Percentiles rank a stretch among this genome's conserved stretches.
Conservation (phyloP, 2,888 invertebrate genomes). For the Myopa testacea region DNA sequence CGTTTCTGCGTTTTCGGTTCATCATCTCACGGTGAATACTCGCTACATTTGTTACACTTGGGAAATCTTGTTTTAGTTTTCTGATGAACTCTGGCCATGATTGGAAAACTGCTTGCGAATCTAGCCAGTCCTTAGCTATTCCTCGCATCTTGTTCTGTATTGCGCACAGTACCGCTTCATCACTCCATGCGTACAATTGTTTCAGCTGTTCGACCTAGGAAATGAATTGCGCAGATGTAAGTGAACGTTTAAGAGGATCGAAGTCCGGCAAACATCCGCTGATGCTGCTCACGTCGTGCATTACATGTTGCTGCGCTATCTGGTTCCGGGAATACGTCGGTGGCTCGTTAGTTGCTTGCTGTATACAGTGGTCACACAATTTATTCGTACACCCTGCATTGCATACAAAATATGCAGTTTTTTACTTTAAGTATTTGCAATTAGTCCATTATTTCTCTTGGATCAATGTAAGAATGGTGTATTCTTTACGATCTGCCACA, state of each 20-base stretch:
- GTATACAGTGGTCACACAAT: too few species aligned
- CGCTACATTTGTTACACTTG: conserved; percentile 38
- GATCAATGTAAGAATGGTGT: too few species aligned
- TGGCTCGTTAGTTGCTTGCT: not conserved
- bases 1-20: conserved; percentile 6
- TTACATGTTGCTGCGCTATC: not conserved
- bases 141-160: conserved; percentile 34
- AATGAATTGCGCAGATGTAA: conserved; percentile 10
- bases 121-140: conserved; percentile 45
- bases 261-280: conserved; percentile 10
- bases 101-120: conserved; percentile 41
- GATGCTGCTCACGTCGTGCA: not conserved
- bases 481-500: too few species aligned
- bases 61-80: conserved; percentile 41
- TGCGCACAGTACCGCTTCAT: not conserved
- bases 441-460: too few species aligned
- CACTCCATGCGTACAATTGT: conserved; percentile 3
- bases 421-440: too few species aligned
- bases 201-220: not conserved
- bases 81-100: conserved; percentile 41
- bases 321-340: not conserved
- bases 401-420: too few species aligned
- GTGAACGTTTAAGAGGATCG: not conserved
- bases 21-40: conserved; percentile 44
- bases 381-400: too few species aligned